Evolutionary conservation across 1,140 invertebrate genomes (phyloP), one percentile per base, ranked within the genome.

Genomic region (Uloborus diversus): DNA sequence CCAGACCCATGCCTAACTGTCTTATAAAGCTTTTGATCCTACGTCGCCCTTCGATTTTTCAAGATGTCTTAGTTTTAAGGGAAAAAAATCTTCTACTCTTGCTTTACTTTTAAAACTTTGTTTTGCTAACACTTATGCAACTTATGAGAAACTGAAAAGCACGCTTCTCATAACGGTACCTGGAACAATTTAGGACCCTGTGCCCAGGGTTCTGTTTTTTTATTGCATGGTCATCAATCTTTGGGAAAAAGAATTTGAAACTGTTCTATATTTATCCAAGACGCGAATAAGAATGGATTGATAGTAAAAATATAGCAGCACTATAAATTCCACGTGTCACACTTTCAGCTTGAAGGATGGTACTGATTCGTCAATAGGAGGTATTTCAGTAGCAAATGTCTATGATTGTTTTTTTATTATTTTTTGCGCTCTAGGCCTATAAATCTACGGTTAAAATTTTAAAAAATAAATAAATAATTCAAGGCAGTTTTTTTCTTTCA

Each of bases 221-320:
- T 68, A 28, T 20, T 32, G 4, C 47, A n/a, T n/a, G n/a, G 27
- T 53, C 65, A 68, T 68, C 65, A 53, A 68, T 68, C 65, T 68
- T 37, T 33, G 65, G 30, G 32, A n/a, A n/a, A 68, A 68, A 53
- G 27, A 68, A 53, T 68, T 53, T 53, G 28, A 33, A 68, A 37
- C 25, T 68, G 27, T 20, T 28, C 37, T 32, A 68, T 68, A 68
- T 68, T 68, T 68, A 68, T 68, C 42, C 5, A 27, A 11, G 23
- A 53, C 3, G 7, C 20, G 65, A 32, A 32, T 51, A 25, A 68
- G 33, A 27, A 37, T 35, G 47, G 42, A 68, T 35, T n/a, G 27
- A 53, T 27, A 47, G 30, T 23, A 51, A 68, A 68, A 28, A 53
- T 32, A 32, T 68, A 53, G n/a, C 65, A 23, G 4, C 23, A 20